phyloP scores from a whole-genome alignment of 2,797 vertebrate species.

The Lindbergichthys nudifrons region DNA sequence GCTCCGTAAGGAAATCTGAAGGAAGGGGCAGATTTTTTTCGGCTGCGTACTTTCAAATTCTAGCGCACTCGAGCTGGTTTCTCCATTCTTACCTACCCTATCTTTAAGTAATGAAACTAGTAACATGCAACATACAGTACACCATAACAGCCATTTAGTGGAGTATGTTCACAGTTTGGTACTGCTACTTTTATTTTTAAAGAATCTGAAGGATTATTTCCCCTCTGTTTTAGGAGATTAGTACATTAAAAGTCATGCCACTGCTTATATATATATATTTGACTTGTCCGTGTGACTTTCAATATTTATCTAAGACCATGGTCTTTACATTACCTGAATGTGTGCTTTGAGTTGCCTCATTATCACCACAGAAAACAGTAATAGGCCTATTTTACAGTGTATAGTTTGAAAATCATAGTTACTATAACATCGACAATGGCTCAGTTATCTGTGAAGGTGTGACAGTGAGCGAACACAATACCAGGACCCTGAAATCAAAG shows the following conservation, averaged over 20 bases:
- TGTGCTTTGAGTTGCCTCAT: not conserved
- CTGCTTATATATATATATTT: not conserved
- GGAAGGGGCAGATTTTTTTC: too few relatives aligned
- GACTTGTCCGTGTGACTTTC: not conserved
- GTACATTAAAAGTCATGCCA: not conserved
- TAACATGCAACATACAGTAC: not conserved
- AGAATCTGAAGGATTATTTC: not conserved
- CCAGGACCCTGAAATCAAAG: conserved; percentile 17
- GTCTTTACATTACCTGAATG: conserved; percentile 6
- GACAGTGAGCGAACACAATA: conserved; percentile 13
- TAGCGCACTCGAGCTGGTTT: too few relatives aligned
- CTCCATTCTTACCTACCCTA: too few relatives aligned
- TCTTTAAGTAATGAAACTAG: not conserved
- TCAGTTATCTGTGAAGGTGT: conserved; percentile 9
- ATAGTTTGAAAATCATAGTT: conserved; percentile 12
- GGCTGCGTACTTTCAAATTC: too few relatives aligned
- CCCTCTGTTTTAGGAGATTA: not conserved
- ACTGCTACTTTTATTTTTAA: not conserved
- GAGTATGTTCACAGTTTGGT: not conserved
- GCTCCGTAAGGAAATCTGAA: too few relatives aligned
- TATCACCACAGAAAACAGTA: not conserved
- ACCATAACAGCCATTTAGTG: not conserved
- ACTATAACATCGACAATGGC: not conserved
- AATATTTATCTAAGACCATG: conserved; percentile 4
- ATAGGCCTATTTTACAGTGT: not conserved